These are phyloP conservation scores for Nettapus auritus DNA, from an alignment of 2,113 vertebrate species.

Conservation along the genomic window DNA sequence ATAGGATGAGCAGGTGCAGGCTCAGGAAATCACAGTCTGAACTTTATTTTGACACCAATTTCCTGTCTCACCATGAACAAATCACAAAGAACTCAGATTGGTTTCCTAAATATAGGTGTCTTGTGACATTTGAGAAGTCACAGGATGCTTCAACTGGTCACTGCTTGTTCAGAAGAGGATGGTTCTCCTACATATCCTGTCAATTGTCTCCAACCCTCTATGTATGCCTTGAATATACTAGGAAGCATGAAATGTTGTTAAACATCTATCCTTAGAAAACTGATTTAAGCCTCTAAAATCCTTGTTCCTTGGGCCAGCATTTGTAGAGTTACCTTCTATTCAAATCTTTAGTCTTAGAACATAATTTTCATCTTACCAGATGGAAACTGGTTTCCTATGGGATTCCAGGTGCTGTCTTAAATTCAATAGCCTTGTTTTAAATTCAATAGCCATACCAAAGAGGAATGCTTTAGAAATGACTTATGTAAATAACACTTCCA, in stretches of 20 bases:
- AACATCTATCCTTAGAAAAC: not conserved
- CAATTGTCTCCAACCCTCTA: not conserved
- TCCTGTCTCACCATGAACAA: not conserved
- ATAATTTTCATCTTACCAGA: not conserved
- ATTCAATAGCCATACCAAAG: not conserved
- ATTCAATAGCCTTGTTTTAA: not conserved
- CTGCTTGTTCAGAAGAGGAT: not conserved
- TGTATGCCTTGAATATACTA: not conserved
- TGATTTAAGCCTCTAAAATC: not conserved
- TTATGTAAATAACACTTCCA: not conserved
- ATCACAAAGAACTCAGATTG: not conserved
- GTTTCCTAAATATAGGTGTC: conserved; percentile 11
- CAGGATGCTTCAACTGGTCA: not conserved
- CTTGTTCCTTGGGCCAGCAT: not conserved
- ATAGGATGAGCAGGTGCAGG: not conserved
- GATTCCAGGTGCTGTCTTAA: not conserved
- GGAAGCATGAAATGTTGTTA: not conserved
- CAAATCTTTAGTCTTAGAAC: not conserved
- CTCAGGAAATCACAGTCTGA: not conserved
- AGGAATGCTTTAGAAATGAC: not conserved
- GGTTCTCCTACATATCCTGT: conserved; percentile 18
- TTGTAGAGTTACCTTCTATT: not conserved
- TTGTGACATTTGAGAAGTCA: not conserved
- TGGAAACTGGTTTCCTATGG: not conserved
- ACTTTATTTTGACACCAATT: not conserved